Evolutionary conservation across 1,140 invertebrate species (phyloP).

Genomic region (Fopius arisanus): DNA sequence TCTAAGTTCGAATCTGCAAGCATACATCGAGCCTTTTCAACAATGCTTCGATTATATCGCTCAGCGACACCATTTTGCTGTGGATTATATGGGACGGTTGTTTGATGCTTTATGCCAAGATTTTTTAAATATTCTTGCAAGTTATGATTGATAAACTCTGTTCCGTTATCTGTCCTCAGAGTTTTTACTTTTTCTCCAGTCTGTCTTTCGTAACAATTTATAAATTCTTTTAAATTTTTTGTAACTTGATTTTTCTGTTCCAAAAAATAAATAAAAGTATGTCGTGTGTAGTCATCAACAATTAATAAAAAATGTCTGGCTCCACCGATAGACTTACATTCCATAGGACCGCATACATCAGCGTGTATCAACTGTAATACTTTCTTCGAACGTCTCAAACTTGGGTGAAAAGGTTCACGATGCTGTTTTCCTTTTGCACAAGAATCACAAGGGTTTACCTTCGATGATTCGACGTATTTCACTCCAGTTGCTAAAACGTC

Average conservation of each 20-base stretch:
- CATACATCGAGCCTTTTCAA: conserved; percentile 40
- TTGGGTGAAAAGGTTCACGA: neutral
- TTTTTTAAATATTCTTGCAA: conserved; percentile 29
- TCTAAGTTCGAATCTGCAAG: conserved; percentile 27
- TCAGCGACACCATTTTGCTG: conserved; percentile 55
- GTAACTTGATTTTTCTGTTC: neutral
- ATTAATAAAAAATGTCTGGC: neutral
- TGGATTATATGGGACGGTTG: conserved; percentile 45
- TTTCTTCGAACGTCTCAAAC: neutral
- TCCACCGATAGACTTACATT: neutral
- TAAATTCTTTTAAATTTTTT: neutral
- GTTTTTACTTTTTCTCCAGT: conserved; percentile 35
- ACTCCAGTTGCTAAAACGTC: neutral
- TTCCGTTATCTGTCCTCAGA: conserved; percentile 43
- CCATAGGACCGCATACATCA: neutral
- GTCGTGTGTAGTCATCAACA: neutral
- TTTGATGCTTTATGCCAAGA: conserved; percentile 38
- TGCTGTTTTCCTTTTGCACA: neutral
- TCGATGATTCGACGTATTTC: neutral
- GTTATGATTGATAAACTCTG: conserved; percentile 35
- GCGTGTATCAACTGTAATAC: neutral
- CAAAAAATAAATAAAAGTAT: neutral
- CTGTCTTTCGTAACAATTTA: conserved; percentile 31
- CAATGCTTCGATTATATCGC: conserved; percentile 45
- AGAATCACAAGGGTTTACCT: neutral